Evolutionary conservation across 1,140 invertebrate genomes (phyloP).

Genomic region (Aporrectodea caliginosa): DNA sequence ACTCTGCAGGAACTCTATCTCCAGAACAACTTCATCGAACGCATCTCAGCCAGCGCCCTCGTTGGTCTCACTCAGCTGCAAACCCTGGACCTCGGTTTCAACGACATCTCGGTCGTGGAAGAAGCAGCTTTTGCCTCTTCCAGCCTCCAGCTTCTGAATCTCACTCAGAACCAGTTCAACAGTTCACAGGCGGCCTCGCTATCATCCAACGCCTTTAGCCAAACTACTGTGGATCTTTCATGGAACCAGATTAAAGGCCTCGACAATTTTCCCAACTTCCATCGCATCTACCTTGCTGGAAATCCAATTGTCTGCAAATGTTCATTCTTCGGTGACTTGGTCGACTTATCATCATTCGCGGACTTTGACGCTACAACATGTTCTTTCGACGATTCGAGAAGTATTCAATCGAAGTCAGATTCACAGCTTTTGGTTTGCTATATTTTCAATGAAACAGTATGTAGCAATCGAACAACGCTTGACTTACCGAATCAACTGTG

Average conservation of each 20-base stretch:
- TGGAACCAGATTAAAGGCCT: background rate
- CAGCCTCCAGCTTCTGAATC: background rate
- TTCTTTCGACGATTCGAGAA: background rate
- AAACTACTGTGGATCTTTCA: background rate
- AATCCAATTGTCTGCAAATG: background rate
- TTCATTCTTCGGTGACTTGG: background rate
- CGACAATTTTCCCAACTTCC: background rate
- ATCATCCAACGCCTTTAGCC: background rate
- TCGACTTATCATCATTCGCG: background rate
- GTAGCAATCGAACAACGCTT: background rate
- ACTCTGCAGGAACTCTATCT: background rate
- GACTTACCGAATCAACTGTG: background rate
- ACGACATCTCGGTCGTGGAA: background rate
- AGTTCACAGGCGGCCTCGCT: background rate
- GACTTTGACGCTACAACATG: background rate
- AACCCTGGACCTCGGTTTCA: background rate
- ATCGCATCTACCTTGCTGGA: background rate
- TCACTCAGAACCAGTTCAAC: background rate
- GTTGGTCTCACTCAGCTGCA: background rate
- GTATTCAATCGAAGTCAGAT: background rate
- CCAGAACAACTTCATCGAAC: background rate
- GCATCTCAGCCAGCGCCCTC: background rate
- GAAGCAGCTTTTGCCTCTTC: background rate
- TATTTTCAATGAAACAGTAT: background rate
- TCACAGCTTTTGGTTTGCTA: background rate